A percentile compares a stretch with the other conserved stretches of the same genome.
These are phyloP conservation scores for Halictus quadricinctus DNA, from an alignment of 2,888 invertebrate genomes.

Conservation along the genomic window DNA sequence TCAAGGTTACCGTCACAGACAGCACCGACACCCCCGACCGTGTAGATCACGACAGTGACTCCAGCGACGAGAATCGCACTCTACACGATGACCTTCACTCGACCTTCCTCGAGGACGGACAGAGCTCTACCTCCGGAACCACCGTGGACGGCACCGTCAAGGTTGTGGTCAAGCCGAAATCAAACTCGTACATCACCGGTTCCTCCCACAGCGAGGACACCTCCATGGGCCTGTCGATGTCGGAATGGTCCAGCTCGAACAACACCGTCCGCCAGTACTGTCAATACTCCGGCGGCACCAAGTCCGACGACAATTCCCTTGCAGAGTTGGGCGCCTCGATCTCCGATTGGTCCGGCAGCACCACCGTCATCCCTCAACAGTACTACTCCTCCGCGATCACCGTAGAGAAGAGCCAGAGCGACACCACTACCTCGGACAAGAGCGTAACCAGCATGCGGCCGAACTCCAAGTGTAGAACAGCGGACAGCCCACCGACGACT, in stretches of 20 bases:
- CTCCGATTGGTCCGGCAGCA: conserved; percentile 93
- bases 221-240: conserved; percentile 92
- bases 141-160: conserved; percentile 92
- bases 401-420: conserved; percentile 80
- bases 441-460: conserved; percentile 79
- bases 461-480: conserved; percentile 76
- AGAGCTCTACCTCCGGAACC: conserved; percentile 85
- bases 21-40: conserved; percentile 86
- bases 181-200: conserved; percentile 87
- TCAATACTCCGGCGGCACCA: conserved; percentile 87
- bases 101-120: conserved; percentile 78
- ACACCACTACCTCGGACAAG: conserved; percentile 80
- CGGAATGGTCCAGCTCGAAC: conserved; percentile 94
- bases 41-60: conserved; percentile 84
- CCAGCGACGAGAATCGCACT: conserved; percentile 87
- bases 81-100: conserved; percentile 85
- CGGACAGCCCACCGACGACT: conserved; percentile 62
- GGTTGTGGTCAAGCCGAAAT: conserved; percentile 90
- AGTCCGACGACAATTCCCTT: conserved; percentile 91
- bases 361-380: conserved; percentile 87
- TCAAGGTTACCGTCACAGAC: conserved; percentile 89
- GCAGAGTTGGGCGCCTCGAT: conserved; percentile 90
- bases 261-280: conserved; percentile 90
- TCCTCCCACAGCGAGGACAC: conserved; percentile 94
- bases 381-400: conserved; percentile 67